Evolutionary conservation across 2,888 invertebrate species (phyloP), one percentile per base, ranked within the genome.

Genomic region (Chrysopilus asiliformis): DNA sequence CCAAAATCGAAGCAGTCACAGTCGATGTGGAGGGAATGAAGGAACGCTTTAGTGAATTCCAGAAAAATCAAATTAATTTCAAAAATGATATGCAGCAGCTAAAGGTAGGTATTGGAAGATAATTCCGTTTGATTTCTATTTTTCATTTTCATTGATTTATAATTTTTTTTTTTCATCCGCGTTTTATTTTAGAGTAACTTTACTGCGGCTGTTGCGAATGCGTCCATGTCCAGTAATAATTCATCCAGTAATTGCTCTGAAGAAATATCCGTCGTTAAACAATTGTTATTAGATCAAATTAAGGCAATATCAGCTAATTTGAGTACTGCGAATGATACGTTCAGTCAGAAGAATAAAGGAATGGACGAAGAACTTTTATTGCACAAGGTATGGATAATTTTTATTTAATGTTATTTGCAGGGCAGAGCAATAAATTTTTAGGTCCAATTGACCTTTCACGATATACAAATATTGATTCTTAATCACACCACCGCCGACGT

Each of bases 1-100:
- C 60, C n/a, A 62, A 60, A 48, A 50, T 60, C n/a, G 55, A 55
- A 46, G 53, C 60, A 4, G 50, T 59, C 17, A 47, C 52, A 13
- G 49, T 53, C 14, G 60, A 60, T 43, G 53, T 61, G 15, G 58
- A 58, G 35, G 48, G 45, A 14, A 50, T 60, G 27, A 59, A 60
- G 35, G 55, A 56, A 1, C 53, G 55, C 40, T 55, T 56, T 29
- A 54, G 51, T 29, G 45, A 49, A 15, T 49, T 57, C n/a, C 49
- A 52, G 33, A 52, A 53, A 22, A 45, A 48, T 2, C 55, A 58
- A 43, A 50, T 49, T 20, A 48, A 32, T 4, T 47, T 59, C 12
- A 49, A 52, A 34, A 38, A 47, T 24, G 50, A 55, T 37, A 49
- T 55, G 34, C 49, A 50, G 37, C 43, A 46, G 16, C 31, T 51